Percentiles rank a stretch among this genome's conserved stretches.
phyloP scores from a whole-genome alignment of 1,140 invertebrate species.

The Ceratitis capitata region DNA sequence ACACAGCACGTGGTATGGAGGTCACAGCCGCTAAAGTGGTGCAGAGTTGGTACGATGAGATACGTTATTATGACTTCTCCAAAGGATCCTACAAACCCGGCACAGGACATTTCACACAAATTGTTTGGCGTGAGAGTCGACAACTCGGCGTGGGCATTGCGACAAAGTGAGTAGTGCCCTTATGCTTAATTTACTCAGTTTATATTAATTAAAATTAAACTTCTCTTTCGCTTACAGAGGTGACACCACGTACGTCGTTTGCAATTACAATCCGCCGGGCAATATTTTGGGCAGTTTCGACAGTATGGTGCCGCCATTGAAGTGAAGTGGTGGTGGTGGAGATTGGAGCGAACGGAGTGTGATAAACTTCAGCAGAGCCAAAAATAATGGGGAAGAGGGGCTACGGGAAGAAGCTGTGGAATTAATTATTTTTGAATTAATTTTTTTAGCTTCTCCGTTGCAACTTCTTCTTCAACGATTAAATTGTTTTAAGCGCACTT shows the following conservation, averaged over 20 bases:
- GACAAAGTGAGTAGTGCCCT: constrained; percentile 59
- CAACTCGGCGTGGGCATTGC: constrained; percentile 80
- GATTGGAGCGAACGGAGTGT: not conserved
- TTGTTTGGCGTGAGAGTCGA: constrained; percentile 76
- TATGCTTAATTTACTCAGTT: not conserved
- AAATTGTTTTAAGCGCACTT: too few relatives aligned
- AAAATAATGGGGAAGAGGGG: too few relatives aligned
- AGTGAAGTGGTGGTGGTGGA: not conserved
- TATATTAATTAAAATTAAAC: not conserved
- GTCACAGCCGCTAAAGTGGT: constrained; percentile 70
- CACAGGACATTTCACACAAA: constrained; percentile 76
- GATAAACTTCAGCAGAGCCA: too few relatives aligned
- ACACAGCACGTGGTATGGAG: constrained; percentile 72
- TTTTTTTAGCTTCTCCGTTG: too few relatives aligned
- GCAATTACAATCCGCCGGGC: constrained; percentile 80
- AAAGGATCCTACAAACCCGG: constrained; percentile 74
- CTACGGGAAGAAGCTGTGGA: too few relatives aligned
- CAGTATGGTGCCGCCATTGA: constrained; percentile 70
- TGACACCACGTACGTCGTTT: constrained; percentile 66
- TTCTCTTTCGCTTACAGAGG: not conserved
- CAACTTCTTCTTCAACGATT: too few relatives aligned
- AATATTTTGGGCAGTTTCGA: constrained; percentile 76
- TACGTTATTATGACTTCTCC: constrained; percentile 68
- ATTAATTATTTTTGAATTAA: too few relatives aligned
- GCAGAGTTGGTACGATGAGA: constrained; percentile 73